phyloP scores from a whole-genome alignment of 2,113 vertebrate species.

The Pongo pygmaeus region DNA sequence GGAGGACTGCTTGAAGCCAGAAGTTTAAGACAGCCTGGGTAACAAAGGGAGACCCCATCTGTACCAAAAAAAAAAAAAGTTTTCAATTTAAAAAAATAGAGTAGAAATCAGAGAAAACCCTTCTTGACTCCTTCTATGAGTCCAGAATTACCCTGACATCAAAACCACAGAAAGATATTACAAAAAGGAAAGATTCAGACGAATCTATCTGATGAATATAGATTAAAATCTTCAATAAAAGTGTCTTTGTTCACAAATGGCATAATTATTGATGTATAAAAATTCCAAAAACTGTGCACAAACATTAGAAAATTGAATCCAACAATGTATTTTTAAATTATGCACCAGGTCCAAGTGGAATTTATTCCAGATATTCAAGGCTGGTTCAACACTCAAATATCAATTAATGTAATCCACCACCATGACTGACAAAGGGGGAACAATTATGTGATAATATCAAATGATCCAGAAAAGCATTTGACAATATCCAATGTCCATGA shows the following conservation, averaged over 20 bases:
- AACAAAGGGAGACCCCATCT: too few species aligned
- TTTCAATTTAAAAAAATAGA: too few species aligned
- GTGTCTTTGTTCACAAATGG: neutral
- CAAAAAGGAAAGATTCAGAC: too few species aligned
- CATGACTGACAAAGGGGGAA: neutral
- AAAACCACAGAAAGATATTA: neutral
- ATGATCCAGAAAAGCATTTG: neutral
- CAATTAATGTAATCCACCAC: neutral
- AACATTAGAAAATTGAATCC: neutral
- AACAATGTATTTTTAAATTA: neutral
- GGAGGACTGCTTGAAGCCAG: too few species aligned
- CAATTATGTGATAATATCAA: neutral
- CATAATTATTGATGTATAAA: neutral
- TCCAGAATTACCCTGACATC: neutral
- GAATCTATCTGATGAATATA: neutral
- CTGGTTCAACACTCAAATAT: neutral
- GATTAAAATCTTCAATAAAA: neutral
- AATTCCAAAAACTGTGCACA: neutral
- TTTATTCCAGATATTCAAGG: neutral
- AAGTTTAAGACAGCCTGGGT: too few species aligned
- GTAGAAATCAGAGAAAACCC: neutral
- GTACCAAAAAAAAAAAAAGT: too few species aligned
- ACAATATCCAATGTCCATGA: neutral
- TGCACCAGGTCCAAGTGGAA: neutral
- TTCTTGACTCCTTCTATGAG: neutral